These are phyloP conservation scores for Dendronephthya gigantea DNA, from an alignment of 64 coral and sea anemone genomes.

Conservation along the genomic window DNA sequence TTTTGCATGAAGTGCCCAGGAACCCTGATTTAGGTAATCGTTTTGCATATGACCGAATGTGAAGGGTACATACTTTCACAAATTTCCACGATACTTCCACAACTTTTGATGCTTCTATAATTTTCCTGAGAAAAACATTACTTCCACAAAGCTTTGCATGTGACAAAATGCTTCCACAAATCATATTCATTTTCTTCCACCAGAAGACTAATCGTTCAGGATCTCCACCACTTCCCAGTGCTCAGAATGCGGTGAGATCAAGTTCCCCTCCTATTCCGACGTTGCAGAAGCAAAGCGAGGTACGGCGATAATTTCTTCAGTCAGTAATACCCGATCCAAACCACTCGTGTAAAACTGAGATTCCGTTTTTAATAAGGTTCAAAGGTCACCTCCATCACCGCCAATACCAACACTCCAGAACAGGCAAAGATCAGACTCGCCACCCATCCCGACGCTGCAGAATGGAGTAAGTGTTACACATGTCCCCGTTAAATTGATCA, in stretches of 20 bases:
- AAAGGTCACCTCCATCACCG: neutral
- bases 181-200: neutral
- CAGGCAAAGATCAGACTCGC: neutral
- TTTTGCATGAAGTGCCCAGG: too few relatives aligned
- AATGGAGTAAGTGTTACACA: neutral
- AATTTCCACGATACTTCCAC: neutral
- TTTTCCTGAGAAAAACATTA: too few relatives aligned
- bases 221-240: neutral
- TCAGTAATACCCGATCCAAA: too few relatives aligned
- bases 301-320: neutral
- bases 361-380: neutral
- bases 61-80: neutral
- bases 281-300: neutral
- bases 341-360: too few relatives aligned
- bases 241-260: neutral
- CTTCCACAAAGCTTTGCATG: too few relatives aligned
- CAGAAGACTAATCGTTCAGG: neutral
- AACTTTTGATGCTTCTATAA: too few relatives aligned
- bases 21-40: too few relatives aligned
- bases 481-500: too few relatives aligned
- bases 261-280: neutral
- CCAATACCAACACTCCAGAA: slow-evolving; percentile 8
- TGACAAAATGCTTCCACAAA: neutral
- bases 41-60: too few relatives aligned
- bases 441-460: neutral